Evolutionary conservation across 2,113 vertebrate genomes (phyloP).

Genomic region (Rattus rattus): DNA sequence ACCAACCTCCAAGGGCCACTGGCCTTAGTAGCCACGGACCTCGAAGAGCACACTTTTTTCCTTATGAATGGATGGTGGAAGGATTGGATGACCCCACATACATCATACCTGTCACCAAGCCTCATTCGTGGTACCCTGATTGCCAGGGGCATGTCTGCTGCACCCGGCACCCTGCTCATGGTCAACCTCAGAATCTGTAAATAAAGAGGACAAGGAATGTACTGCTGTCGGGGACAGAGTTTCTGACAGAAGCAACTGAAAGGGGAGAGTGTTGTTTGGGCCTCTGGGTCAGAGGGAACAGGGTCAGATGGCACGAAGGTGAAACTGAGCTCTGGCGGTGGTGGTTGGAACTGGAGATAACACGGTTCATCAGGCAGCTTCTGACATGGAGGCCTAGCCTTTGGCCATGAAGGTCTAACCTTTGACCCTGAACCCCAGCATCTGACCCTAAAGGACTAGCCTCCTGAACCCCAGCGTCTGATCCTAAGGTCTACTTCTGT

Average conservation of each 20-base stretch:
- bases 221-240: not conserved
- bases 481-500: not conserved
- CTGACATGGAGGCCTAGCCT: not conserved
- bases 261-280: not conserved
- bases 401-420: not conserved
- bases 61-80: not conserved
- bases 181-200: not conserved
- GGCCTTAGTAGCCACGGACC: not conserved
- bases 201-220: not conserved
- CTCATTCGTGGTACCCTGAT: not conserved
- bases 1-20: not conserved
- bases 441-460: not conserved
- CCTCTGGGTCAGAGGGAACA: not conserved
- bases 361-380: not conserved
- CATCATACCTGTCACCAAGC: not conserved
- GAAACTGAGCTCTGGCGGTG: not conserved
- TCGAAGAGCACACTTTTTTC: not conserved
- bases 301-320: not conserved
- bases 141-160: too few species aligned
- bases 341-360: too few species aligned
- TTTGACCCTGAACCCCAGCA: not conserved
- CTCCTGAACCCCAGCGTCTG: too few species aligned
- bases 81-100: not conserved
- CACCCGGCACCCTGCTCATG: too few species aligned
- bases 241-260: not conserved